Percentiles rank a stretch among this genome's conserved stretches.
Evolutionary conservation across 2,888 invertebrate genomes (phyloP).

Genomic region (Drosophila histrio): DNA sequence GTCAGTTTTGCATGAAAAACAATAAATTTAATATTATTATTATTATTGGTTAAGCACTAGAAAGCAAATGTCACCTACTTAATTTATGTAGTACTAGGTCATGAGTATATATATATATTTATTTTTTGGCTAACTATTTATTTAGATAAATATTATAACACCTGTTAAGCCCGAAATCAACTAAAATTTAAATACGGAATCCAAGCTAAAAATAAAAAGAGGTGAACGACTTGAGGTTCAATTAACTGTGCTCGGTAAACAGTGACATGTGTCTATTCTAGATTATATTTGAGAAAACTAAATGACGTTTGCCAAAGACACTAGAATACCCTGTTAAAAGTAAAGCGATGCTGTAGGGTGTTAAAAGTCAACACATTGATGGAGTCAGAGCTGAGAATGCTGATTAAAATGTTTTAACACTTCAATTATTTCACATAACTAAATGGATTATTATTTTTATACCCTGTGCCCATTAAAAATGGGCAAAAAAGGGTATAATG

Average conservation of each 20-base stretch:
- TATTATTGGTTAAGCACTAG: neutral
- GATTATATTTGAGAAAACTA: neutral
- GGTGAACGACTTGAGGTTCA: neutral
- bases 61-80: neutral
- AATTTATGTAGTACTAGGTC: neutral
- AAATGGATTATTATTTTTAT: too few species aligned
- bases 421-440: too few species aligned
- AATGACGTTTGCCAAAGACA: neutral
- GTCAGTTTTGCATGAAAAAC: too few species aligned
- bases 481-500: too few species aligned
- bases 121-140: neutral
- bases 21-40: too few species aligned
- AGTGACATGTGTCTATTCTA: neutral
- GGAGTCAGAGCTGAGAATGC: too few species aligned
- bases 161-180: neutral
- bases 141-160: neutral
- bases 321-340: neutral
- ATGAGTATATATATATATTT: neutral
- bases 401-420: too few species aligned
- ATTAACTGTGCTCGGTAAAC: slow-evolving; percentile 2
- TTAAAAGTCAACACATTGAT: too few species aligned
- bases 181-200: neutral
- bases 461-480: too few species aligned
- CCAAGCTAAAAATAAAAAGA: neutral
- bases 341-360: neutral